phyloP scores from a whole-genome alignment of 2,888 invertebrate genomes.

The Nebria brevicollis region DNA sequence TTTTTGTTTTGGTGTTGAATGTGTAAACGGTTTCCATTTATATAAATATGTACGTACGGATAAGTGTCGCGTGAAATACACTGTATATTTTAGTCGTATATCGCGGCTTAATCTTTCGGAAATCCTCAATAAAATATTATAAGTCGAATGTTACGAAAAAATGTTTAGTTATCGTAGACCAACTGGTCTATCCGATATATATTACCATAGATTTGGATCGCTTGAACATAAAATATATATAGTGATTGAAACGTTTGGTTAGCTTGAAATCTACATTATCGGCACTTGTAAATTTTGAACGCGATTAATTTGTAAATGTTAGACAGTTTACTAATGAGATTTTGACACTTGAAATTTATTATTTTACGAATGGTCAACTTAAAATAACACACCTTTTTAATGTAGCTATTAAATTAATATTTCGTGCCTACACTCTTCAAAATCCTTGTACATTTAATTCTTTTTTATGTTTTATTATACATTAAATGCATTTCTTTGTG shows the following conservation, averaged over 20 bases:
- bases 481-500: too few relatives aligned
- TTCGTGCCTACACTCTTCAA: neutral
- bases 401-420: neutral
- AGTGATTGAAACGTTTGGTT: neutral
- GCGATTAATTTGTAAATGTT: neutral
- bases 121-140: neutral
- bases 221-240: neutral
- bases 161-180: neutral
- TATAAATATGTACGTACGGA: neutral
- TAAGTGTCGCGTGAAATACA: neutral
- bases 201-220: neutral
- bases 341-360: neutral
- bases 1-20: neutral
- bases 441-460: too few relatives aligned
- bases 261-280: neutral
- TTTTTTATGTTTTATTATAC: too few relatives aligned
- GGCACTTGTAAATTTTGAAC: neutral
- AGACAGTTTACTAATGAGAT: neutral
- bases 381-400: neutral
- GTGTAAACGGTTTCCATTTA: neutral
- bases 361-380: neutral
- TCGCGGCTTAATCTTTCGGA: neutral
- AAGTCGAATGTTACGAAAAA: neutral
- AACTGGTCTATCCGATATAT: neutral
- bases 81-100: neutral